Base-by-base conservation (phyloP, 2,888 invertebrate genomes). In the Malthinus seriepunctatus region DNA sequence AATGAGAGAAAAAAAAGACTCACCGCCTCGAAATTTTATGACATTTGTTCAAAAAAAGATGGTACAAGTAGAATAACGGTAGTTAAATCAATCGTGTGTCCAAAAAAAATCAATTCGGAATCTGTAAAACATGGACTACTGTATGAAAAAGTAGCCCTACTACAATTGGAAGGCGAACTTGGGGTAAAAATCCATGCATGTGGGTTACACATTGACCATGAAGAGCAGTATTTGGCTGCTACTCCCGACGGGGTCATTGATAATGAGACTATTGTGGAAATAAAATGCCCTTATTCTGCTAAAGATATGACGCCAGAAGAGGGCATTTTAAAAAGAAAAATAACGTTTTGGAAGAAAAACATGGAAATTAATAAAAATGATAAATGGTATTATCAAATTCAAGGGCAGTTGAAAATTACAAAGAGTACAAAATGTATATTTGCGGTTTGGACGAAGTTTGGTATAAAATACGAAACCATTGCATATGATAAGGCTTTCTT, bases 381-480 rank as follows among this genome's bases (percentile, higher is more conserved):
- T n/a, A 37, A 50, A 38, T 50, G 39, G 15, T 50, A 35, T n/a
- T 50, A 15, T 35, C 50, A 50, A 38, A 10, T 50, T 15, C 50
- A 50, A 8, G 50, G 50, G 3, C 50, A 50, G 15, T 11, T 50
- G 8, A 23, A 38, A 6, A 10, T 50, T 5, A 10, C 50, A 14
- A 10, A 23, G 14, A 8, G 23, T 2, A n/a, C 12, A 23, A 12
- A 10, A 4, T 50, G 50, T 23, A n/a, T 15, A 8, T 37, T 50
- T 50, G 39, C 39, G 11, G 39, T 38, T 6, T 50, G 38, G 50
- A 37, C 50, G 12, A 12, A 37, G 9, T 10, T n/a, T 4, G 50
- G 50, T 1, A n/a, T 50, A 31, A 37, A 49, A 23, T 35, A 12
- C 2, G 37, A 37, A 37, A 50, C 8, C 5, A 49, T 49, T 14